Conservation (phyloP, 1,140 invertebrate genomes). For the Formica selysi region DNA sequence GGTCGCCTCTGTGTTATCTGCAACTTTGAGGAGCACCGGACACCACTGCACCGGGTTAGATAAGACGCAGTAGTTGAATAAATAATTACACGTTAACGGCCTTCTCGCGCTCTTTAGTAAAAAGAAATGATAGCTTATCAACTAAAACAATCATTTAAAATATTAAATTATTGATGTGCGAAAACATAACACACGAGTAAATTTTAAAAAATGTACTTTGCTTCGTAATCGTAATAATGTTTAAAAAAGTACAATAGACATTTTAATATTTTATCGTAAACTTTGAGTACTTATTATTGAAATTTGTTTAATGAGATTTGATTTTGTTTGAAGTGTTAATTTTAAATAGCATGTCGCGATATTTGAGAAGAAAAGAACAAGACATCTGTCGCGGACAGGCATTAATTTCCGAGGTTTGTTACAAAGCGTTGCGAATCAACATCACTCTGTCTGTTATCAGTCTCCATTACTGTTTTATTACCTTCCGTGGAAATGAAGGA, state of each 20-base stretch:
- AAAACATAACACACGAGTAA: not conserved
- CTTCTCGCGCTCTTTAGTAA: not conserved
- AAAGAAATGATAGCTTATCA: not conserved
- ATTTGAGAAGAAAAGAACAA: not conserved
- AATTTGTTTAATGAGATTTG: not conserved
- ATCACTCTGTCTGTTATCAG: slow-evolving; percentile 34
- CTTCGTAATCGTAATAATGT: not conserved
- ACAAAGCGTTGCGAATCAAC: slow-evolving; percentile 29
- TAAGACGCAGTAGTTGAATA: slow-evolving; percentile 16
- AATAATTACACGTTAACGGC: slow-evolving; percentile 43
- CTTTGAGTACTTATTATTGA: not conserved
- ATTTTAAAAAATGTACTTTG: not conserved
- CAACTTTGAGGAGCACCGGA: slow-evolving; percentile 26
- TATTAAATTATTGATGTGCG: not conserved
- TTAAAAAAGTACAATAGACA: not conserved
- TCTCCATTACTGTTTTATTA: slow-evolving; percentile 49
- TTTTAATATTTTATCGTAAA: not conserved
- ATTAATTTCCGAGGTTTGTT: slow-evolving; percentile 37
- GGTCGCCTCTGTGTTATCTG: not conserved
- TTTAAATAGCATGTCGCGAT: not conserved
- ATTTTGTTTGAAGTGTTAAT: not conserved
- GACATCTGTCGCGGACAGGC: slow-evolving; percentile 4
- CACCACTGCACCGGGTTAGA: slow-evolving; percentile 25
- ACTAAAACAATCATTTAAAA: not conserved
- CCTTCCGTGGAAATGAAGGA: slow-evolving; percentile 38